A percentile compares a stretch with the other conserved stretches of the same genome.
Evolutionary conservation across 1,140 invertebrate species (phyloP).

Genomic region (Scaptomyza graminum): DNA sequence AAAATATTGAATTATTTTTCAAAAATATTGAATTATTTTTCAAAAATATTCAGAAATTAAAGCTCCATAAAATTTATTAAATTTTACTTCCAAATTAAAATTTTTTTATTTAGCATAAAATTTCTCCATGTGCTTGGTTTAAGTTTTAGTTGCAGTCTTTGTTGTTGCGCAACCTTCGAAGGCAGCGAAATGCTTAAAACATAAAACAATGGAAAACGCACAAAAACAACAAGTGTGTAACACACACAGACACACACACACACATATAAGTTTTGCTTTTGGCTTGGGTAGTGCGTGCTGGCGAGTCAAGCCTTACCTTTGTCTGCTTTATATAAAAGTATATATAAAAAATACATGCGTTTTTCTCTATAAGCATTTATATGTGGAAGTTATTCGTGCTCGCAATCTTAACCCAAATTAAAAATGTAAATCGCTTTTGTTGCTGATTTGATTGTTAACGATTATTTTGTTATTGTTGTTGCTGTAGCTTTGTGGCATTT

Average conservation of each 20-base stretch:
- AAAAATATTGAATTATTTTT: no score
- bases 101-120: background rate
- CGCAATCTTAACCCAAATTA: constrained; percentile 44
- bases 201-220: constrained; percentile 33
- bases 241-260: background rate
- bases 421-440: constrained; percentile 54
- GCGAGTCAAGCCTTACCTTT: constrained; percentile 4
- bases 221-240: constrained; percentile 51
- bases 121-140: background rate
- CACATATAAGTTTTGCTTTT: background rate
- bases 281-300: constrained; percentile 3
- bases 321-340: background rate
- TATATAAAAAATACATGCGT: no score
- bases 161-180: constrained; percentile 33
- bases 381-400: background rate
- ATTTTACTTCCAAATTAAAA: no score
- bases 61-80: no score
- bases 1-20: no score
- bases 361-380: constrained; percentile 4
- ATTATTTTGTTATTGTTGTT: constrained; percentile 17
- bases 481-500: constrained; percentile 11
- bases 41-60: no score
- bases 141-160: background rate
- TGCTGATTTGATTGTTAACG: constrained; percentile 44
- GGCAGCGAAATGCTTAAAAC: constrained; percentile 41